Evolutionary conservation across 2,113 vertebrate species (phyloP).

Genomic region (Castor canadensis): DNA sequence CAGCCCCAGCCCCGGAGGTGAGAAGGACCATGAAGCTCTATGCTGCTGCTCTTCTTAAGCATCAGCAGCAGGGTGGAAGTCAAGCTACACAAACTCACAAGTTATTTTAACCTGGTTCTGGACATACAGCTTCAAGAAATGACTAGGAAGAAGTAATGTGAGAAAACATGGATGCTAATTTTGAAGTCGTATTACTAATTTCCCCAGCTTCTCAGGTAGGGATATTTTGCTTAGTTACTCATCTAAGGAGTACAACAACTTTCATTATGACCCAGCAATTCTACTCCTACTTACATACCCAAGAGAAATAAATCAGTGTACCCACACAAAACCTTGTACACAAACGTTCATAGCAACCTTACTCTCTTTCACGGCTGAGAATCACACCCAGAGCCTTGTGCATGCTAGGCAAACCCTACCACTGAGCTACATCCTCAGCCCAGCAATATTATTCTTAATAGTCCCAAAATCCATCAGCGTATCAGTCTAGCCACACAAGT

Average conservation of each 20-base stretch:
- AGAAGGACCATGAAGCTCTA: background rate
- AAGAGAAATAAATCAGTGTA: background rate
- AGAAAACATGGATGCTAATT: background rate
- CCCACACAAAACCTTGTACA: background rate
- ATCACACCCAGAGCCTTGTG: no score
- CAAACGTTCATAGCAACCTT: background rate
- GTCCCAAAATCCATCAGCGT: background rate
- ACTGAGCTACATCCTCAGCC: no score
- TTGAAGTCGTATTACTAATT: background rate
- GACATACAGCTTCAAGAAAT: background rate
- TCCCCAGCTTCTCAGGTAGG: background rate
- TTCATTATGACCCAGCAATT: background rate
- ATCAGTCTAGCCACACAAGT: background rate
- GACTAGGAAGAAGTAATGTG: background rate
- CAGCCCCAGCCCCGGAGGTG: fast-evolving
- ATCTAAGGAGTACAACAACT: background rate
- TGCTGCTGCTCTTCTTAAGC: background rate
- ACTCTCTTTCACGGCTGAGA: no score
- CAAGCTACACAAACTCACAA: background rate
- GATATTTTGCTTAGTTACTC: background rate
- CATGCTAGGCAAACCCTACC: no score
- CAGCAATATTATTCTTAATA: background rate
- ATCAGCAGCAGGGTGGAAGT: background rate
- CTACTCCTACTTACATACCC: background rate
- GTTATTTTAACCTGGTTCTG: background rate